A percentile compares a stretch with the other conserved stretches of the same genome.
These are phyloP conservation scores for Lepeophtheirus nordmannii DNA, from an alignment of 2,888 invertebrate species.

Conservation along the genomic window DNA sequence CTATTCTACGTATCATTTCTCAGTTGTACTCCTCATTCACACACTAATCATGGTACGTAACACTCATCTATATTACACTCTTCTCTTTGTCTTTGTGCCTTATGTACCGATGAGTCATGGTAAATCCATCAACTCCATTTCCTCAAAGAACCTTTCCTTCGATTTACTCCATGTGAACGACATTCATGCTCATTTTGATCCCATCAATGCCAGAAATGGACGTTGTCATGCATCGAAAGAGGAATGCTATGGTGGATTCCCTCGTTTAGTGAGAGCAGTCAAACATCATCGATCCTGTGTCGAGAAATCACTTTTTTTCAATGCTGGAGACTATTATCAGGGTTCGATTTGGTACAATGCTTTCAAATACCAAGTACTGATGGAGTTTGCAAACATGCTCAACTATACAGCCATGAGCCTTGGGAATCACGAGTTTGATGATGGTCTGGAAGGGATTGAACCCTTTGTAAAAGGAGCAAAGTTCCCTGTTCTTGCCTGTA, in stretches of 20 bases:
- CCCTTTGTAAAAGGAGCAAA: slow-evolving; percentile 50
- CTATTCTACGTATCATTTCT: too few species aligned
- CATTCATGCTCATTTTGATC: slow-evolving; percentile 24
- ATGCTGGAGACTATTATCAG: slow-evolving; percentile 24
- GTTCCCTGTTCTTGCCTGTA: slow-evolving; percentile 54
- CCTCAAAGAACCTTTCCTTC: not conserved
- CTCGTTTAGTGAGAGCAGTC: not conserved
- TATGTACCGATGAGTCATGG: too few species aligned
- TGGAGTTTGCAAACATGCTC: slow-evolving; percentile 7
- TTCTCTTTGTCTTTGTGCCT: too few species aligned
- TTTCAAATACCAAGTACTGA: slow-evolving; percentile 14
- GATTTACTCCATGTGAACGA: slow-evolving; percentile 23
- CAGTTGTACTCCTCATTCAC: too few species aligned
- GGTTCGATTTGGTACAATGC: slow-evolving; percentile 20
- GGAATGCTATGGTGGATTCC: slow-evolving; percentile 11
- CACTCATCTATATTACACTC: too few species aligned
- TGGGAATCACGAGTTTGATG: slow-evolving; percentile 80
- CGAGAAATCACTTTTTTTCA: not conserved
- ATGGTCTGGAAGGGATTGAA: slow-evolving; percentile 50
- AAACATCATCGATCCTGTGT: slow-evolving; percentile 33
- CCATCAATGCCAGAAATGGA: slow-evolving; percentile 15
- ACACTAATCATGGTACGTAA: too few species aligned
- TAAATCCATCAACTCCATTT: too few species aligned
- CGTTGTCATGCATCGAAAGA: slow-evolving; percentile 3
- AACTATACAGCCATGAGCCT: slow-evolving; percentile 23